Percentiles rank a stretch among this genome's conserved stretches.
These are phyloP conservation scores for Podiceps cristatus DNA, from an alignment of 2,113 vertebrate species.

Conservation along the genomic window DNA sequence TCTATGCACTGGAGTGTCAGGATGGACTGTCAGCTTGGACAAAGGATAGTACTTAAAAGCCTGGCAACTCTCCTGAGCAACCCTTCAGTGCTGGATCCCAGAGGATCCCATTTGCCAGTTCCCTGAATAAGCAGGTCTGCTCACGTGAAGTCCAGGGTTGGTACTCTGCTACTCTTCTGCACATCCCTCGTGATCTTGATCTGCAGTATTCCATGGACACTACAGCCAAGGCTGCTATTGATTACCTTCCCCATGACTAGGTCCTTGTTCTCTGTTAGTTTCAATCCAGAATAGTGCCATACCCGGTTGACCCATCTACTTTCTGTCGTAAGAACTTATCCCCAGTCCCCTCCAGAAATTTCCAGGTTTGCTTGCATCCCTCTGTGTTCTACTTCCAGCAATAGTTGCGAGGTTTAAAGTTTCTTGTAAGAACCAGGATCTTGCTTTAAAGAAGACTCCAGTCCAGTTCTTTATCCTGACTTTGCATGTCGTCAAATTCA, in stretches of 20 bases:
- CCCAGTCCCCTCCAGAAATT: neutral
- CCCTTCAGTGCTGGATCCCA: neutral
- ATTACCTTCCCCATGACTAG: neutral
- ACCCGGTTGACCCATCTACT: neutral
- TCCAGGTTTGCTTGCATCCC: neutral
- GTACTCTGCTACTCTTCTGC: neutral
- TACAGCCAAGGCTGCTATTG: neutral
- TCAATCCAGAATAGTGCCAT: neutral
- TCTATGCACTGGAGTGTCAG: neutral
- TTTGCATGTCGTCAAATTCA: neutral
- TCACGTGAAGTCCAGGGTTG: neutral
- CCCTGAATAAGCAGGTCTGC: neutral
- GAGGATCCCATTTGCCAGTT: neutral
- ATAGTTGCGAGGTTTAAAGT: neutral
- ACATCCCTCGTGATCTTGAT: neutral
- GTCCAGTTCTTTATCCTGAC: too few species aligned
- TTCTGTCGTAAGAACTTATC: neutral
- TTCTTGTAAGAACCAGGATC: neutral
- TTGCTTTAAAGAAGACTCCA: neutral
- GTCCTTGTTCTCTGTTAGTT: neutral
- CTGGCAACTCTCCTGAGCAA: neutral
- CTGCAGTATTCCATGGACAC: neutral
- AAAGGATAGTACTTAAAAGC: neutral
- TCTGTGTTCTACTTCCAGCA: neutral
- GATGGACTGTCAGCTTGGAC: neutral